phyloP scores from a whole-genome alignment of 2,797 vertebrate genomes.

The Hypotaenidia philippensis region DNA sequence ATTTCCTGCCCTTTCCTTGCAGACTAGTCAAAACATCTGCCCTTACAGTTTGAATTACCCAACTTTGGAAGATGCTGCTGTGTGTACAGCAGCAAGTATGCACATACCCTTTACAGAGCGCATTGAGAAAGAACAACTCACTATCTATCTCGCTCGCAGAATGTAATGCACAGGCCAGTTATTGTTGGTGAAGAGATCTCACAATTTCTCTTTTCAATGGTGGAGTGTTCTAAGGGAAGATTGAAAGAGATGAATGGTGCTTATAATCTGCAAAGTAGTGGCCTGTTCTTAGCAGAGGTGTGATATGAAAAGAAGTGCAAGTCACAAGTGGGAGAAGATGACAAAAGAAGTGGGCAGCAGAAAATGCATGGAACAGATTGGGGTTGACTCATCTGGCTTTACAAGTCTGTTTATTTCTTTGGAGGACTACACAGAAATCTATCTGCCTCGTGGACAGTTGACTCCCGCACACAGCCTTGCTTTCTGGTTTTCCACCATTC shows the following conservation, averaged over 20 bases:
- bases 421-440: not conserved
- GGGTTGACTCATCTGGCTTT: constrained; percentile 14
- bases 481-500: not conserved
- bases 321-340: constrained; percentile 46
- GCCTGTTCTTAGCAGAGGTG: constrained; percentile 32
- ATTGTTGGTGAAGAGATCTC: constrained; percentile 40
- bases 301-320: constrained; percentile 44
- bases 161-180: not conserved
- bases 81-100: not conserved
- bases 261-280: constrained; percentile 14
- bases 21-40: not conserved
- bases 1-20: constrained; percentile 13
- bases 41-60: not conserved
- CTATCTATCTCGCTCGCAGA: not conserved
- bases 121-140: not conserved
- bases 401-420: not conserved
- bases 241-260: constrained; percentile 34
- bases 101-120: not conserved
- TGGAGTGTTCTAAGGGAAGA: constrained; percentile 6
- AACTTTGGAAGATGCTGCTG: not conserved
- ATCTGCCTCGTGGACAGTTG: not conserved
- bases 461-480: not conserved
- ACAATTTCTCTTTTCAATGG: constrained; percentile 34
- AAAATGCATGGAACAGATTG: constrained; percentile 14
- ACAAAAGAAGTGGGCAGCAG: constrained; percentile 53